Evolutionary conservation across 2,797 vertebrate genomes (phyloP).

Genomic region (Phylloscopus collybita): DNA sequence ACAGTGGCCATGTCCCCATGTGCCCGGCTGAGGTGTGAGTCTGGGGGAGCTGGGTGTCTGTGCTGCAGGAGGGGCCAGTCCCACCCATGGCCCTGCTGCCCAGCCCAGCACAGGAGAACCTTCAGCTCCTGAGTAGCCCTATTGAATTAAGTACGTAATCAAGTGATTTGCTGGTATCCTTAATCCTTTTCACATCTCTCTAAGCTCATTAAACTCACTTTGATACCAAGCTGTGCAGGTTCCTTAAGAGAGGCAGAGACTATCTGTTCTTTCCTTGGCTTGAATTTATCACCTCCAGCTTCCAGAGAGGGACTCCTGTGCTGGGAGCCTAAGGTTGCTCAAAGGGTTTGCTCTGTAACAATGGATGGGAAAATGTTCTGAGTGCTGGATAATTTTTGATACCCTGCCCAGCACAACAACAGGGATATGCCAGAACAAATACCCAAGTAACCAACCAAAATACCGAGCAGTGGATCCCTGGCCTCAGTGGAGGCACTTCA

Average conservation of each 20-base stretch:
- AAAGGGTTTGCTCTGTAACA: conserved; percentile 23
- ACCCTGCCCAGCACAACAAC: conserved; percentile 53
- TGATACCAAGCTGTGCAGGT: conserved; percentile 63
- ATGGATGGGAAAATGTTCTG: conserved; percentile 62
- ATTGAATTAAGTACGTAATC: conserved; percentile 62
- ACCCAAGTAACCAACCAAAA: conserved; percentile 51
- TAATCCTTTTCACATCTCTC: conserved; percentile 66
- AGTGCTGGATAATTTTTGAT: conserved; percentile 30
- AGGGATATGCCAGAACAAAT: conserved; percentile 58
- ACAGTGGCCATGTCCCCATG: fast-evolving
- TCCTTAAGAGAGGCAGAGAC: conserved; percentile 27
- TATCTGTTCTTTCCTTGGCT: neutral
- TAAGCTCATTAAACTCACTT: conserved; percentile 69
- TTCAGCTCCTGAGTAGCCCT: conserved; percentile 17
- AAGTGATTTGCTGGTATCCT: conserved; percentile 61
- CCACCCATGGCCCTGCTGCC: neutral
- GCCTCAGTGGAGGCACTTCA: conserved; percentile 2
- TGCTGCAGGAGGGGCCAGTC: neutral
- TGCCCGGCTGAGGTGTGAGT: neutral
- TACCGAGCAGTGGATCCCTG: neutral
- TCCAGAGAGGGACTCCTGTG: neutral
- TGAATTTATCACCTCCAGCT: conserved; percentile 26
- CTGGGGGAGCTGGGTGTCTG: neutral
- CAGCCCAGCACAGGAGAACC: neutral
- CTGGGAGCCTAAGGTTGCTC: neutral